Evolutionary conservation across 2,113 vertebrate species (phyloP), one percentile per base, ranked within the genome.

Genomic region (Scytalopus superciliaris): DNA sequence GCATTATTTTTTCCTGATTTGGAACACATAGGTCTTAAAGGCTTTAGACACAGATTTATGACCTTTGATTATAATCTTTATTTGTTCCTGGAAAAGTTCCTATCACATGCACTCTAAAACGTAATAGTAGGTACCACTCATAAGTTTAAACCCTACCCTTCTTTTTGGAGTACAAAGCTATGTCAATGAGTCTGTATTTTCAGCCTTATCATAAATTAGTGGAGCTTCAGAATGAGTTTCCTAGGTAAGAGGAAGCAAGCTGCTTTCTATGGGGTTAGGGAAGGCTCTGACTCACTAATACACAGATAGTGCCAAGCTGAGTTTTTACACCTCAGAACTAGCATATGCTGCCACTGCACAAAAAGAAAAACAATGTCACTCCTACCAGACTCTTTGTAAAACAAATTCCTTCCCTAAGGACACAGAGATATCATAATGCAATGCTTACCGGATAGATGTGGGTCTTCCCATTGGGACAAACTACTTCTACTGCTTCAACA

Each of bases 401-500:
- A 42, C 55, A 89, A 84, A 35, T 23, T 37, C 47, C 52, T 39
- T 42, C 40, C 53, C 53, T 13, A 4, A 35, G 24, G 67, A 64
- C 30, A 62, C 49, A 33, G 33, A 92, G 67, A 14, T 6, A 52
- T 10, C 19, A 19, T 13, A 45, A 63, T 39, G 55, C 39, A 67
- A 76, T 87, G 98, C 98, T 97, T 97, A 98, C 98, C 90, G 98
- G 99, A 88, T 99, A 99, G 59, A 97, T 95, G 95, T 96, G 97
- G 76, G 95, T 98, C 96, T 98, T 98, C 50, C 99, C 99, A 79
- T 99, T 99, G 44, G 99, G 98, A 90, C 97, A 98, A 94, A 99
- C 97, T 18, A 99, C 99, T 82, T 99, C 99, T 70, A 96, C 97
- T 92, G 99, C 98, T 98, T 99, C 99, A 31, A 99, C 98, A 47